Conservation (phyloP, 2,113 vertebrate genomes). For the Speoplatyrhinus poulsoni region DNA sequence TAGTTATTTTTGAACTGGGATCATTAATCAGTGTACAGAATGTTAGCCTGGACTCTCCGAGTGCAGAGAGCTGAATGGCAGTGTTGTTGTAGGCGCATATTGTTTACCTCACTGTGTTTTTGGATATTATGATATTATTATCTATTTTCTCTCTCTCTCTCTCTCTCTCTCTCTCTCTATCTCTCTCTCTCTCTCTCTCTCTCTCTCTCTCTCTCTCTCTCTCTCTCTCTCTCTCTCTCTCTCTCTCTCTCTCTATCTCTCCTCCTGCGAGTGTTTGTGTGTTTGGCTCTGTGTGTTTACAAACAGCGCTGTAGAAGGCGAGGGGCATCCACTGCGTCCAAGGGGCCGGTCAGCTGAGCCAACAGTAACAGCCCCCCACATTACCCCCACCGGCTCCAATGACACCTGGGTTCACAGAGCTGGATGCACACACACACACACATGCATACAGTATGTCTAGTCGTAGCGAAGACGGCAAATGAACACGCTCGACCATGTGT, state of each 20-base stretch:
- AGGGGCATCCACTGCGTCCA: slow-evolving; percentile 6
- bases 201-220: slow-evolving; percentile 1
- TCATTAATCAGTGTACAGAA: neutral
- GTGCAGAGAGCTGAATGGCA: neutral
- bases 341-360: slow-evolving; percentile 2
- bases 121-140: neutral
- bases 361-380: neutral
- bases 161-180: neutral
- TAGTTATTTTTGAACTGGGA: too few species aligned
- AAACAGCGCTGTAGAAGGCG: slow-evolving; percentile 15
- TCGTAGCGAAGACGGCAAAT: neutral
- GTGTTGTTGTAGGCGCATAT: neutral
- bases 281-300: neutral
- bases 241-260: neutral
- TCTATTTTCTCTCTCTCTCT: neutral
- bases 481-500: neutral
- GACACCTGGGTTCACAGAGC: slow-evolving; percentile 28
- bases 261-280: neutral
- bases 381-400: slow-evolving; percentile 7
- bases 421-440: slow-evolving; percentile 2
- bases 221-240: neutral
- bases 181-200: neutral
- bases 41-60: neutral
- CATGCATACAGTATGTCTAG: neutral
- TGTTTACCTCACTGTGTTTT: neutral